phyloP scores from a whole-genome alignment of 2,113 vertebrate species.

The Ursus arctos region DNA sequence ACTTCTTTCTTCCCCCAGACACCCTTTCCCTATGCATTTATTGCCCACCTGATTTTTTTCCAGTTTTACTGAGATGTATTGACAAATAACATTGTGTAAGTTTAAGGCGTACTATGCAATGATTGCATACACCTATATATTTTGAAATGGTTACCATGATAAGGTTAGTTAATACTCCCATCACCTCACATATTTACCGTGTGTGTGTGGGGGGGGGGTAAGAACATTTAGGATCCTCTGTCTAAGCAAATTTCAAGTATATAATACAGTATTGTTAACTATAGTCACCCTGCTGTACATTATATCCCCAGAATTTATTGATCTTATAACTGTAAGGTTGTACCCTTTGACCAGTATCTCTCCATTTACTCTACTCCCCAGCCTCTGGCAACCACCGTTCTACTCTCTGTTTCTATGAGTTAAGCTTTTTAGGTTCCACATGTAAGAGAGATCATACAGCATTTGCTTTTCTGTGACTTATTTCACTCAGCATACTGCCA shows the following conservation, averaged over 20 bases:
- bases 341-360: not conserved
- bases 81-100: not conserved
- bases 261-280: not conserved
- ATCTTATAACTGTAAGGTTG: not conserved
- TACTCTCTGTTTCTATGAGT: not conserved
- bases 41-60: not conserved
- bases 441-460: not conserved
- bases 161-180: not conserved
- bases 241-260: conserved; percentile 1
- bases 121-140: not conserved
- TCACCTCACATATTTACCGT: not conserved
- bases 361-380: not conserved
- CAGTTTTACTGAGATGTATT: not conserved
- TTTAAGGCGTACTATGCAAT: not conserved
- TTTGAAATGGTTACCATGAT: not conserved
- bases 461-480: not conserved
- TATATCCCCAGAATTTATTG: not conserved
- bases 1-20: not conserved
- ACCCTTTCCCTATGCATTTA: not conserved
- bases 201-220: not conserved
- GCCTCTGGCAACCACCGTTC: not conserved
- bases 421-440: not conserved
- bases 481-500: not conserved
- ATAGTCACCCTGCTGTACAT: not conserved
- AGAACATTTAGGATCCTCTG: not conserved